Conservation (phyloP, 37 sponge, comb jelly and placozoan genomes). For the Theonella swinhoei region DNA sequence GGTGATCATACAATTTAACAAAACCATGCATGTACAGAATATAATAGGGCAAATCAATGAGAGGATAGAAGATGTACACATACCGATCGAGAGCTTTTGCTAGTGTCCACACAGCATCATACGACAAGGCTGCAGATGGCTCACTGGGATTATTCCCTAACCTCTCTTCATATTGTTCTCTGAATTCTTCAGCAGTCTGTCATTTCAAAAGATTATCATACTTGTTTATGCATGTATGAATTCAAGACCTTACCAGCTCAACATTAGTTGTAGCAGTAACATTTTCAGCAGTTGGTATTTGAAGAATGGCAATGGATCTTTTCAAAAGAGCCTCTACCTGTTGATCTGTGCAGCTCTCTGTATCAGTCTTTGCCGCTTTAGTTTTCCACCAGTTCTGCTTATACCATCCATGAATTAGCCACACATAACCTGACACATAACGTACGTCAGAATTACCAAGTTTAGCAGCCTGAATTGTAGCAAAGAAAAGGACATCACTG, state of each 20-base stretch:
- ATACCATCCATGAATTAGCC: slow-evolving; percentile 63
- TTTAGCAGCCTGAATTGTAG: too few species aligned
- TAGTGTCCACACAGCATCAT: slow-evolving; percentile 64
- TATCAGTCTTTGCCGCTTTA: not conserved
- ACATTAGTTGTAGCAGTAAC: slow-evolving; percentile 37
- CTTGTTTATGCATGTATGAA: not conserved
- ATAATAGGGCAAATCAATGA: too few species aligned
- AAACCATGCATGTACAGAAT: too few species aligned
- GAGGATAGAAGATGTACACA: too few species aligned
- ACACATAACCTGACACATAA: slow-evolving; percentile 34
- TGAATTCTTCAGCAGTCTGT: slow-evolving; percentile 38
- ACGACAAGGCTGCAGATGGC: slow-evolving; percentile 25
- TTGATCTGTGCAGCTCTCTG: slow-evolving; percentile 22
- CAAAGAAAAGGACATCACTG: too few species aligned
- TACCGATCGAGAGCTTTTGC: slow-evolving; percentile 55
- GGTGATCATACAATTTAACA: too few species aligned
- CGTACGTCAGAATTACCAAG: too few species aligned
- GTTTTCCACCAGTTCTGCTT: slow-evolving; percentile 45
- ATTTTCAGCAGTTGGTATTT: slow-evolving; percentile 6
- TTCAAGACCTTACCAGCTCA: slow-evolving; percentile 15
- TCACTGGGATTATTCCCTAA: not conserved
- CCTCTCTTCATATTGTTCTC: not conserved
- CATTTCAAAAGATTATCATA: slow-evolving; percentile 13
- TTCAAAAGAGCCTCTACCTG: slow-evolving; percentile 3
- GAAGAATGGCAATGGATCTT: slow-evolving; percentile 5